These are phyloP conservation scores for Tympanuchus pallidicinctus DNA, from an alignment of 2,113 vertebrate species.

Conservation along the genomic window DNA sequence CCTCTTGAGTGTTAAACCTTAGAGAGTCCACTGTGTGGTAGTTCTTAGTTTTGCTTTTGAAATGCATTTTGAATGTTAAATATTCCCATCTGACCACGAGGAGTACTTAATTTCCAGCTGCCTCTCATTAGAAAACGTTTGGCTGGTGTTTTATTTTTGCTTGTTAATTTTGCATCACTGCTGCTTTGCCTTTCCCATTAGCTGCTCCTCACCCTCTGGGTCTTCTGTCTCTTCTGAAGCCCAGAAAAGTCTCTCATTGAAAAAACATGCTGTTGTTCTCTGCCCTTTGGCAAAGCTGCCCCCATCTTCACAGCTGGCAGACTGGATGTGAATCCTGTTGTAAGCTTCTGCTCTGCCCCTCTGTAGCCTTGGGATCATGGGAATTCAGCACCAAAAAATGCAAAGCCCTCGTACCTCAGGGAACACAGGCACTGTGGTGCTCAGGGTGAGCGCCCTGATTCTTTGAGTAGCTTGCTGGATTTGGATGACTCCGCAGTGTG, in stretches of 20 bases:
- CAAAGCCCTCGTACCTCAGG: background rate
- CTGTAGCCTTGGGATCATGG: background rate
- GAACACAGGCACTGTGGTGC: background rate
- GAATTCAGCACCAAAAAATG: background rate
- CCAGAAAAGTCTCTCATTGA: background rate
- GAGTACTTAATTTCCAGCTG: conserved; percentile 9
- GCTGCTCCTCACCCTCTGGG: background rate
- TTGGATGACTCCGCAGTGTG: background rate
- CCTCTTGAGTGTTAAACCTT: background rate
- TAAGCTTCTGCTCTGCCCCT: background rate
- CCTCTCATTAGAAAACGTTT: background rate
- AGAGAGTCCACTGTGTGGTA: background rate
- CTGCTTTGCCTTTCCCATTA: conserved; percentile 22
- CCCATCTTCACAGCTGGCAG: background rate
- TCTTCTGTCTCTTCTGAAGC: background rate
- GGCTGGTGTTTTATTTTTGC: background rate
- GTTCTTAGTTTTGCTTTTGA: background rate
- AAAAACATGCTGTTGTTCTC: background rate
- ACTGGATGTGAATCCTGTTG: background rate
- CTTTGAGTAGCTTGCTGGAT: background rate
- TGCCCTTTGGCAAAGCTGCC: background rate
- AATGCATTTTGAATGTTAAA: background rate
- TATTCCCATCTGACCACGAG: background rate
- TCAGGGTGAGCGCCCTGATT: background rate
- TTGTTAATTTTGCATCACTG: conserved; percentile 4